Base-by-base conservation (phyloP, 2,113 vertebrate genomes). In the Glaucidium brasilianum region DNA sequence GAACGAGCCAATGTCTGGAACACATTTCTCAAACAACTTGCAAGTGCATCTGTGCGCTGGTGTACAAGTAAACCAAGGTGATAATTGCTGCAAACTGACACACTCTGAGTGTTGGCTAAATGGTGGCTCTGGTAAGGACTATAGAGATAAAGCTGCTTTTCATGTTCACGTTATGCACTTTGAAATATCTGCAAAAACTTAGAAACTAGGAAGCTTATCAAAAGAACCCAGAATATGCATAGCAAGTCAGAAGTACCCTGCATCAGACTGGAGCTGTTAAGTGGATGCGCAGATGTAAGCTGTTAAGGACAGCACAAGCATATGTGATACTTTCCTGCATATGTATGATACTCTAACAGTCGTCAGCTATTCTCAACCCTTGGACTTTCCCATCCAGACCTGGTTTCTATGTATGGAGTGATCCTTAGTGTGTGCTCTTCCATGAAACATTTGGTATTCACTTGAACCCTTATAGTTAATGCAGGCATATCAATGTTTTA, bases 331-430 rank as follows among this genome's bases (percentile, higher is more conserved):
- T 71, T 84, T 8, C 15, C 32, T 71, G 37, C 35, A 4, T 26
- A 8, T 34, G 4, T 19, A 7, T 1, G 4, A 9, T 43, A 5
- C 14, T 60, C 5, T 43, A 86, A 23, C 43, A 26, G 5, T 37
- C 2, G 1, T 78, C 74, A 85, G 52, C 34, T 55, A 0, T 75
- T 80, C 32, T 63, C 0, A 2, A 9, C 8, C 18, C 17, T 4
- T 39, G 50, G n/a, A 32, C 56, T 90, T 95, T 27, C n/a, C 47
- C 27, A 11, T 83, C 34, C 35, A 77, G 25, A 45, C 53, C 49
- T 27, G 6, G 4, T 67, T 82, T 88, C 52, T 67, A 3, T 63
- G 18, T 67, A 7, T 11, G 43, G 60, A 41, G 32, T 35, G 16
- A 23, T 75, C 23, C 29, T 93, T 77, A 56, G 16, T 83, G 7